Evolutionary conservation across 1,140 invertebrate genomes (phyloP).

Genomic region (Atopsyche davidsoni): DNA sequence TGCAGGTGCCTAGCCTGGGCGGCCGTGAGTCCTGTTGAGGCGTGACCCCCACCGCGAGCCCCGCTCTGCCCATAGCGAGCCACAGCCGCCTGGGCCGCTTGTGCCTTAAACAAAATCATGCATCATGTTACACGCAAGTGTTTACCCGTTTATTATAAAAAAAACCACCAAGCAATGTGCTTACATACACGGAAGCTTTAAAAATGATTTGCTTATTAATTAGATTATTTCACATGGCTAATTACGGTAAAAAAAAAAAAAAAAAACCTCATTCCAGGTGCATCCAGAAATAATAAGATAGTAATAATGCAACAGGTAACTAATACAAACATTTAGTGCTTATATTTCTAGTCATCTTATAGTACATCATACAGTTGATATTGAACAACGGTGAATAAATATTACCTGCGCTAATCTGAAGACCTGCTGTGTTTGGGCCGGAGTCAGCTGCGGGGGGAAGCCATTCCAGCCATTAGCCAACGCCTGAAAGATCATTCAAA

Average conservation of each 20-base stretch:
- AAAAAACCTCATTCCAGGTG: no score
- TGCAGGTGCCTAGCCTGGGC: constrained; percentile 37
- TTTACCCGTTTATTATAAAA: no score
- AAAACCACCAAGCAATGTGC: no score
- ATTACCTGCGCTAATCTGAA: constrained; percentile 42
- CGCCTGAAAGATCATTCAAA: constrained; percentile 30
- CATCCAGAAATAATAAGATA: no score
- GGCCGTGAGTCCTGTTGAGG: constrained; percentile 36
- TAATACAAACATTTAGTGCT: not conserved
- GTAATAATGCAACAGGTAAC: constrained; percentile 2
- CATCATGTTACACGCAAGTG: no score
- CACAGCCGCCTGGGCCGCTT: constrained; percentile 43
- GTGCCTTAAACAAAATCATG: constrained; percentile 38
- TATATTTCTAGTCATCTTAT: no score
- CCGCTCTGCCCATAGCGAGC: constrained; percentile 43
- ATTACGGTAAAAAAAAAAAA: no score
- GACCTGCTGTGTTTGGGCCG: constrained; percentile 44
- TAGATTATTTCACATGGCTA: no score
- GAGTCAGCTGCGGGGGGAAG: constrained; percentile 37
- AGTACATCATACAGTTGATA: no score
- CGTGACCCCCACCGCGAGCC: constrained; percentile 36
- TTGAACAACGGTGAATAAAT: constrained; percentile 4
- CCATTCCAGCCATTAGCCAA: constrained; percentile 40
- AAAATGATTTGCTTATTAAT: no score
- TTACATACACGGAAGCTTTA: no score